Conservation (phyloP, 2,113 vertebrate species). For the Sus scrofa region DNA sequence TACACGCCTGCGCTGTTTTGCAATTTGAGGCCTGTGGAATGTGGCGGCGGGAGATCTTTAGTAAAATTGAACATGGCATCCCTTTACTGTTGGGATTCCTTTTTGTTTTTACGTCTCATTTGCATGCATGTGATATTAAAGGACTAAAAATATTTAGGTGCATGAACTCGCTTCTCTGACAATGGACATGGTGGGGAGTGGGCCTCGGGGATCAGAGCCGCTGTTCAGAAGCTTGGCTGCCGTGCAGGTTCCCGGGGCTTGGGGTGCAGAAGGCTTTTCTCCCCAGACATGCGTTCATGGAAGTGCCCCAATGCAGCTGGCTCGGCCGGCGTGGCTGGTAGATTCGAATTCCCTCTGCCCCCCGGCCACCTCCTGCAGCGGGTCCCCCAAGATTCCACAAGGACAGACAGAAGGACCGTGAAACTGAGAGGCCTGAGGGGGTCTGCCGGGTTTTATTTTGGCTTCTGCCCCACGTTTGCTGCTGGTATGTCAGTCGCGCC, state of each 20-base stretch:
- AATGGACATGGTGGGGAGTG: rapidly evolving
- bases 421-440: rapidly evolving
- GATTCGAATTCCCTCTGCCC: rapidly evolving
- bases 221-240: rapidly evolving
- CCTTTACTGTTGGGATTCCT: rapidly evolving
- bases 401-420: rapidly evolving
- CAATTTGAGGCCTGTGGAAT: rapidly evolving
- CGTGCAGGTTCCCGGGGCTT: rapidly evolving
- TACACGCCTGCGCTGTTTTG: rapidly evolving
- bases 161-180: rapidly evolving
- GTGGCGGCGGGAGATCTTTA: rapidly evolving
- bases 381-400: background rate
- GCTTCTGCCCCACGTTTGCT: background rate
- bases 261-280: rapidly evolving
- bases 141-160: background rate
- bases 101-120: background rate
- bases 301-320: rapidly evolving
- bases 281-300: rapidly evolving
- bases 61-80: rapidly evolving
- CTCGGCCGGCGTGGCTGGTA: rapidly evolving
- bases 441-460: background rate
- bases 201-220: rapidly evolving
- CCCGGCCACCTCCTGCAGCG: rapidly evolving
- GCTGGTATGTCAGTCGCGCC: rapidly evolving
- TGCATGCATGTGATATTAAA: rapidly evolving